Evolutionary conservation across 1,140 invertebrate species (phyloP).

Genomic region (Drosophila watanabei): DNA sequence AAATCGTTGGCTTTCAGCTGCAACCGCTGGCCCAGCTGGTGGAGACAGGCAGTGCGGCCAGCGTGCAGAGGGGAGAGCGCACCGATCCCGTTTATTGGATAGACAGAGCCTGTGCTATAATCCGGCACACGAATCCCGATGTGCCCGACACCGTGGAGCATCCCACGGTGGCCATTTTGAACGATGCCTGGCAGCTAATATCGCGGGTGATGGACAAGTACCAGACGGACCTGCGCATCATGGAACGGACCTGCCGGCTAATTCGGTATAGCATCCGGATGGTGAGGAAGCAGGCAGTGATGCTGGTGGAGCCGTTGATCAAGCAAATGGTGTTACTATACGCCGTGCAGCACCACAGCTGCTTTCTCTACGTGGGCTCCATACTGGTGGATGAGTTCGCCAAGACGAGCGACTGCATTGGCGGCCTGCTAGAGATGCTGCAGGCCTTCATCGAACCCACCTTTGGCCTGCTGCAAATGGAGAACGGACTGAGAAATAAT

Average conservation of each 20-base stretch:
- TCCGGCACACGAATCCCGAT: conserved; percentile 91
- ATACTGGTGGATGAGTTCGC: conserved; percentile 98
- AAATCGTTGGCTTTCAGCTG: conserved; percentile 93
- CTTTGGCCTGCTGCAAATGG: conserved; percentile 92
- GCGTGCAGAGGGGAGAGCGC: conserved; percentile 86
- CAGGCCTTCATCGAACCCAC: conserved; percentile 94
- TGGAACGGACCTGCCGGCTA: conserved; percentile 96
- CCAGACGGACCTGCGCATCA: conserved; percentile 93
- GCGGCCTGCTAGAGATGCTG: conserved; percentile 93
- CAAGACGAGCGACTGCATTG: conserved; percentile 88
- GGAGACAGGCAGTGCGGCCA: conserved; percentile 55
- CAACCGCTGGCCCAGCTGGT: conserved; percentile 88
- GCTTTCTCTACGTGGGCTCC: conserved; percentile 97
- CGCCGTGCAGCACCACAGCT: conserved; percentile 93
- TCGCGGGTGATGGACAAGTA: conserved; percentile 91
- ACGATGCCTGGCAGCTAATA: conserved; percentile 95
- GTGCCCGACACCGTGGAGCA: conserved; percentile 88
- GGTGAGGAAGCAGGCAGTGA: conserved; percentile 91
- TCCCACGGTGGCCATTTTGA: conserved; percentile 93
- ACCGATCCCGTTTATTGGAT: conserved; percentile 96
- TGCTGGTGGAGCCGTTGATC: conserved; percentile 93
- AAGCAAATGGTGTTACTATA: conserved; percentile 96
- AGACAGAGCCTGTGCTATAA: conserved; percentile 95
- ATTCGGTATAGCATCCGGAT: conserved; percentile 96
- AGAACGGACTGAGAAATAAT: conserved; percentile 93